These are phyloP conservation scores for Gymnoscopelus microlampas DNA, from an alignment of 2,797 vertebrate genomes.

Conservation along the genomic window DNA sequence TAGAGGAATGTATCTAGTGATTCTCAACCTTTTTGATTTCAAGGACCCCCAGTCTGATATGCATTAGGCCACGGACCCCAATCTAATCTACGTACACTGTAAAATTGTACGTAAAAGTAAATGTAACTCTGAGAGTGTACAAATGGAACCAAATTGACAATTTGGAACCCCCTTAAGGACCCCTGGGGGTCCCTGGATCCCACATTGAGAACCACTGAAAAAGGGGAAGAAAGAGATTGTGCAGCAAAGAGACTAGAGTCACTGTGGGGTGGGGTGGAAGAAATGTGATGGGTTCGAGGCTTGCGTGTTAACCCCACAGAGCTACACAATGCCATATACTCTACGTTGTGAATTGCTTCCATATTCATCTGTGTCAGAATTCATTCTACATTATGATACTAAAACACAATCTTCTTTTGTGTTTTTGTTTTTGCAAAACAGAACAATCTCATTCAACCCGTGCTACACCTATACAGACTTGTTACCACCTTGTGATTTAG, in stretches of 20 bases:
- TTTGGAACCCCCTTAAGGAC: too few relatives aligned
- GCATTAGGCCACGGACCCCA: too few relatives aligned
- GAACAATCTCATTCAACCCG: slow-evolving; percentile 66
- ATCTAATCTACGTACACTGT: too few relatives aligned
- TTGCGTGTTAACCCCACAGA: slow-evolving; percentile 53
- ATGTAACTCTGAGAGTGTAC: too few relatives aligned
- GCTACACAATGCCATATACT: slow-evolving; percentile 50
- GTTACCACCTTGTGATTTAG: slow-evolving; percentile 68
- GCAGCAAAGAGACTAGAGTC: slow-evolving; percentile 65
- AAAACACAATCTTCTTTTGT: slow-evolving; percentile 70
- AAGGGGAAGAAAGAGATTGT: slow-evolving; percentile 68
- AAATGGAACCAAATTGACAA: too few relatives aligned
- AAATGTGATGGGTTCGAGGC: slow-evolving; percentile 47
- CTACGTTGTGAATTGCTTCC: slow-evolving; percentile 48
- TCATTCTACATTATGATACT: slow-evolving; percentile 65
- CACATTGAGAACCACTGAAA: background rate
- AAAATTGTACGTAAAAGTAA: too few relatives aligned
- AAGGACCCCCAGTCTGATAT: too few relatives aligned
- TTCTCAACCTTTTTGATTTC: too few relatives aligned
- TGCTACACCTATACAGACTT: slow-evolving; percentile 72
- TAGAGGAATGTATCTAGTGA: slow-evolving; percentile 63
- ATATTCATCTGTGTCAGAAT: slow-evolving; percentile 51
- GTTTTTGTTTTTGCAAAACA: slow-evolving; percentile 43
- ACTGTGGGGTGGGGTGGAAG: slow-evolving; percentile 51
- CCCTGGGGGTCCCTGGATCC: too few relatives aligned